phyloP scores from a whole-genome alignment of 2,888 invertebrate species.

The Acleris emargana region DNA sequence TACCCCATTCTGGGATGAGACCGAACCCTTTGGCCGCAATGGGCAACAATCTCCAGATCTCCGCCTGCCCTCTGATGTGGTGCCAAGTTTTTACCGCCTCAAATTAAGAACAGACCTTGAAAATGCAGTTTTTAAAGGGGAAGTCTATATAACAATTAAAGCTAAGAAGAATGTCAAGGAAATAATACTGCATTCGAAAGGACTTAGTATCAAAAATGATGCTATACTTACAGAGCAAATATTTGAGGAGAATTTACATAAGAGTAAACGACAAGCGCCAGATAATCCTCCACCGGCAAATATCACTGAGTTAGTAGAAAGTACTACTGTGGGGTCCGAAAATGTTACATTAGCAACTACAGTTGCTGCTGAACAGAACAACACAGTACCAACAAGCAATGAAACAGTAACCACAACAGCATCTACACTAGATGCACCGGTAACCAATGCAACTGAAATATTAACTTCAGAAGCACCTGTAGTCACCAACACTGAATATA shows the following conservation, averaged over 20 bases:
- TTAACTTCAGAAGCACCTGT: conserved; percentile 39
- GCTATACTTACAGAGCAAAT: conserved; percentile 75
- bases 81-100: conserved; percentile 84
- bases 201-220: conserved; percentile 63
- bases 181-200: conserved; percentile 81
- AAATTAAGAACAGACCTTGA: conserved; percentile 80
- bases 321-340: conserved; percentile 5
- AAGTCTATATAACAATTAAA: conserved; percentile 75
- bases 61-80: conserved; percentile 73
- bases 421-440: conserved; percentile 32
- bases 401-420: conserved; percentile 3
- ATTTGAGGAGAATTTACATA: conserved; percentile 63
- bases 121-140: conserved; percentile 68
- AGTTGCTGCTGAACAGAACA: background rate
- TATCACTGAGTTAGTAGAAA: conserved; percentile 9
- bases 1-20: conserved; percentile 71
- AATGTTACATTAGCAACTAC: background rate
- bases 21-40: conserved; percentile 65
- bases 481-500: conserved; percentile 34
- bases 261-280: conserved; percentile 52
- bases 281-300: conserved; percentile 21
- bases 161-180: conserved; percentile 64
- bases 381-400: background rate
- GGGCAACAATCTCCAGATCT: conserved; percentile 60
- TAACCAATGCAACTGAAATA: conserved; percentile 40